Conservation (phyloP, 2,797 vertebrate species). For the Luscinia luscinia region DNA sequence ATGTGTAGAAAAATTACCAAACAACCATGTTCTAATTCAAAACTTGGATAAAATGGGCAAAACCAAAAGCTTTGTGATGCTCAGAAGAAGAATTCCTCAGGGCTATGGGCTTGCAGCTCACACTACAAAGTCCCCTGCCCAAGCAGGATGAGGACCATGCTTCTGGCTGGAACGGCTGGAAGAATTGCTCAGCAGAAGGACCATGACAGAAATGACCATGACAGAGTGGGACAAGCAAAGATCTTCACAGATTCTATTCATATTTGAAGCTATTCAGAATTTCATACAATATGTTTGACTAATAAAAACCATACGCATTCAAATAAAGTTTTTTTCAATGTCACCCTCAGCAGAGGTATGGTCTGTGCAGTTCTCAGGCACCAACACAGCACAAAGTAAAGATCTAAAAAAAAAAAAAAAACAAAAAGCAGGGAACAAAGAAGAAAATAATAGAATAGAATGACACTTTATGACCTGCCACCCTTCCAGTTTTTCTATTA, state of each 20-base stretch:
- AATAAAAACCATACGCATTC: background rate
- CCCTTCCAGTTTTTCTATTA: background rate
- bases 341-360: background rate
- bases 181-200: background rate
- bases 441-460: background rate
- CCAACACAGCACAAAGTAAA: background rate
- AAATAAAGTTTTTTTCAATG: background rate
- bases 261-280: background rate
- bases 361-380: background rate
- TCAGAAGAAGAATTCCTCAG: background rate
- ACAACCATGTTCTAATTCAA: background rate
- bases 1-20: background rate
- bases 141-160: rapidly evolving
- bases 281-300: background rate
- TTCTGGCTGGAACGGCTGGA: rapidly evolving
- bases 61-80: background rate
- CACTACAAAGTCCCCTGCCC: background rate
- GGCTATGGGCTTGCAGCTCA: background rate
- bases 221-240: background rate
- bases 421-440: background rate
- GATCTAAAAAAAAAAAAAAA: background rate
- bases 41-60: background rate
- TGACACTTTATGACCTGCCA: background rate
- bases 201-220: rapidly evolving
- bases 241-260: background rate